Base-by-base conservation (phyloP, 2,888 invertebrate species). In the Metalampra italica region DNA sequence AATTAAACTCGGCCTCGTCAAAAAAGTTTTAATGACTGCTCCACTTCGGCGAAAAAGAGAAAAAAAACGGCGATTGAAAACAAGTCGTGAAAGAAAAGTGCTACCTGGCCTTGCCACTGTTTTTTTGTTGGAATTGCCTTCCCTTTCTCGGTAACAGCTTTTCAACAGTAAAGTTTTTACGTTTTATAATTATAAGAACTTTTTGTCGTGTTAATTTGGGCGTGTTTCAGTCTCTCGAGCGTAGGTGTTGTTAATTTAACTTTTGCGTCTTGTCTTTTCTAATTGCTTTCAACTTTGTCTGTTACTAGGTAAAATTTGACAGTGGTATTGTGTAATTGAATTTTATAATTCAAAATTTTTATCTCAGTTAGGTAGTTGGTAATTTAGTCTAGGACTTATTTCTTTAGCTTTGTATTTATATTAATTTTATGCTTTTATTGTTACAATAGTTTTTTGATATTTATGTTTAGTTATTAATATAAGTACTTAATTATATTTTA, bases 1-100 rank as follows among this genome's bases (percentile, higher is more conserved):
- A 82, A 81, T 82, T 79, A 80, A 74, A 81, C 64, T 66, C 59
- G 54, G 68, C 61, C 70, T 71, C 76, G 70, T 81, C 78, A 74
- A 77, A 77, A 22, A 86, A 85, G 75, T 85, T 86, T 82, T 85
- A 86, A 86, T 79, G 82, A 78, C 71, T 73, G 74, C 70, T 72
- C 69, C 67, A 73, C 68, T 81, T 79, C 71, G 64, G 59, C 54
- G 52, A 54, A 55, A 63, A 55, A 51, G n/a, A 53, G 56, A 50
- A 63, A 73, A 65, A 66, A 68, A 71, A 62, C 61, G 64, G 54
- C 67, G 68, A 75, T 73, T 71, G 70, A 72, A 77, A 74, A 70
- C 64, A 72, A 74, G 59, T 70, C 66, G 56, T 60, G 56, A 58
- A 66, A 62, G 62, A 56, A 56, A 64, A 67, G 57, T 64, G 61